Evolutionary conservation across 1,140 invertebrate species (phyloP).

Genomic region (Chionoecetes opilio): DNA sequence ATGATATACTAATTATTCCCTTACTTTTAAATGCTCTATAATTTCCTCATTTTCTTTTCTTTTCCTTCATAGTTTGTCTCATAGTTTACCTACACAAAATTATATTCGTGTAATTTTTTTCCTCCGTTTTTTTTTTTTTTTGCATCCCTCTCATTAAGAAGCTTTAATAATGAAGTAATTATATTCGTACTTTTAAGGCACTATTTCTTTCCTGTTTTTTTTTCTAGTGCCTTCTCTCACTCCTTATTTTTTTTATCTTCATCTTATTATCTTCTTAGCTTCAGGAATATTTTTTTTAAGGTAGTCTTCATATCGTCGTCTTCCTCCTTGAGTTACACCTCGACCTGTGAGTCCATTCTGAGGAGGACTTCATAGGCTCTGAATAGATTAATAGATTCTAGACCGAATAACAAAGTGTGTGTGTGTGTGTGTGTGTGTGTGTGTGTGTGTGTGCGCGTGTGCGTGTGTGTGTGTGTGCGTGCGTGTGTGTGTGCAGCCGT

Average conservation of each 20-base stretch:
- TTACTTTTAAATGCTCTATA: not conserved
- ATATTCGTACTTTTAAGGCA: no score
- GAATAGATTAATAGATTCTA: not conserved
- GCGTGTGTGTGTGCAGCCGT: not conserved
- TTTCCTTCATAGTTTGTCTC: not conserved
- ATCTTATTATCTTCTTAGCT: not conserved
- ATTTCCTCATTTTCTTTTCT: not conserved
- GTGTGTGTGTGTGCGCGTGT: not conserved
- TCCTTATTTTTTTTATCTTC: not conserved
- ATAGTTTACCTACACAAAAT: not conserved
- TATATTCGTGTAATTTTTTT: not conserved
- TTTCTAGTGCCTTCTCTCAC: not conserved
- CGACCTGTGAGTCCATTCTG: no score
- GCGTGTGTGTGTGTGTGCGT: not conserved
- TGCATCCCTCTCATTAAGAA: not conserved
- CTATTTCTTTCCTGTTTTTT: not conserved
- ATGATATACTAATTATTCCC: not conserved
- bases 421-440: constrained; percentile 27
- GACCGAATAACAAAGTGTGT: not conserved
- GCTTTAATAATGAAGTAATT: not conserved
- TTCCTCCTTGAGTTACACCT: not conserved
- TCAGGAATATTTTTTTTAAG: not conserved
- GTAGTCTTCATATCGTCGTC: not conserved
- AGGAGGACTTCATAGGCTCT: no score
- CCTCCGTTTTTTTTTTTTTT: not conserved